phyloP scores from a whole-genome alignment of 2,113 vertebrate genomes.

The Pseudonaja textilis region DNA sequence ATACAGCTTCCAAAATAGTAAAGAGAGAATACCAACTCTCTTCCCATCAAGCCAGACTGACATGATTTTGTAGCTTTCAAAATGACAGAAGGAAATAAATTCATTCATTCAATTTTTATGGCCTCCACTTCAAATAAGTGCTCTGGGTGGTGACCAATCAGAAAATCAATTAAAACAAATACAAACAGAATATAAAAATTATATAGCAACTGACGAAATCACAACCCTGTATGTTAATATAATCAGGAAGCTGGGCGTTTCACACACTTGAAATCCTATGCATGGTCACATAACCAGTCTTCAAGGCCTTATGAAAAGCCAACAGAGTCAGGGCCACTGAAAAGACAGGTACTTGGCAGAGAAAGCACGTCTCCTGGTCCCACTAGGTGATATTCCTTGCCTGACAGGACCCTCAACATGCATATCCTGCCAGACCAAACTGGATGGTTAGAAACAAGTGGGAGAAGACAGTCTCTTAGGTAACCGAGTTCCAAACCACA shows the following conservation, averaged over 20 bases:
- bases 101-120: not conserved
- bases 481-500: not conserved
- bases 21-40: not conserved
- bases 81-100: not conserved
- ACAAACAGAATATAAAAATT: not conserved
- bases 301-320: not conserved
- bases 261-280: not conserved
- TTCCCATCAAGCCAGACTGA: not conserved
- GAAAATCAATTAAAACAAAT: not conserved
- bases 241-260: not conserved
- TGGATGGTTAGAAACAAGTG: not conserved
- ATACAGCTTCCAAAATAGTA: not conserved
- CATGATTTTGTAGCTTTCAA: not conserved
- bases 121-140: not conserved
- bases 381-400: not conserved
- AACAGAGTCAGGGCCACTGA: not conserved
- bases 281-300: not conserved
- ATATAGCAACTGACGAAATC: not conserved
- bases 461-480: not conserved
- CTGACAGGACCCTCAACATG: not conserved
- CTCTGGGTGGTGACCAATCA: not conserved
- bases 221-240: not conserved
- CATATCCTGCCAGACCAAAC: not conserved
- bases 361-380: not conserved
- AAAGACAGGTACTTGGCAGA: not conserved